A percentile compares a stretch with the other conserved stretches of the same genome.
phyloP scores from a whole-genome alignment of 2,113 vertebrate genomes.

The Rhabdornis inornatus region DNA sequence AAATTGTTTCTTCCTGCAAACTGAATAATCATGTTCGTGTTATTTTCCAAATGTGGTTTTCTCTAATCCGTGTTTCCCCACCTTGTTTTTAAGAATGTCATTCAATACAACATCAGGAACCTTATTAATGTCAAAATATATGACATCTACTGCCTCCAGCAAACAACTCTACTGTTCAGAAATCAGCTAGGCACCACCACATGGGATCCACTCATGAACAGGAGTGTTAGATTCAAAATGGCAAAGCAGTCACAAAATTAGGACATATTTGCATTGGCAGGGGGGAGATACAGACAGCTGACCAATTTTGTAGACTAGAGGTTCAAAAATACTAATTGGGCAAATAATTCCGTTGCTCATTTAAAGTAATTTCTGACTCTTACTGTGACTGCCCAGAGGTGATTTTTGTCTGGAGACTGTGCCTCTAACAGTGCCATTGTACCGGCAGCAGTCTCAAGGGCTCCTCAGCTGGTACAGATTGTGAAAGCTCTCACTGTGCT shows the following conservation, averaged over 20 bases:
- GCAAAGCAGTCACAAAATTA: background rate
- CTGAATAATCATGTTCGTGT: background rate
- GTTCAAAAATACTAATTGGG: background rate
- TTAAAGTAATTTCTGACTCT: background rate
- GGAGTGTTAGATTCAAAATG: background rate
- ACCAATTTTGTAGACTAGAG: background rate
- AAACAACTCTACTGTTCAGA: background rate
- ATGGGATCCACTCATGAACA: background rate
- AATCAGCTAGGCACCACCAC: background rate
- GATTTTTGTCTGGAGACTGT: background rate
- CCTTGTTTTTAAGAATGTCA: background rate
- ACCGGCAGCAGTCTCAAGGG: background rate
- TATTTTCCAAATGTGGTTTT: background rate
- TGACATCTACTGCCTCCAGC: constrained; percentile 21
- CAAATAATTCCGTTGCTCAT: background rate
- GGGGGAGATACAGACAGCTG: background rate
- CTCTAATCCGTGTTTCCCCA: background rate
- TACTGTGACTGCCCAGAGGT: background rate
- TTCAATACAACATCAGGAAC: background rate
- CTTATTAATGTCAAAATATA: constrained; percentile 19
- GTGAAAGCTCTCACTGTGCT: background rate
- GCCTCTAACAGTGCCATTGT: background rate
- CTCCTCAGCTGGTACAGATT: background rate
- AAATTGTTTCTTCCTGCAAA: background rate
- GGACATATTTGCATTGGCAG: background rate